Evolutionary conservation across 1,140 invertebrate genomes (phyloP).

Genomic region (Zaprionus inermis): DNA sequence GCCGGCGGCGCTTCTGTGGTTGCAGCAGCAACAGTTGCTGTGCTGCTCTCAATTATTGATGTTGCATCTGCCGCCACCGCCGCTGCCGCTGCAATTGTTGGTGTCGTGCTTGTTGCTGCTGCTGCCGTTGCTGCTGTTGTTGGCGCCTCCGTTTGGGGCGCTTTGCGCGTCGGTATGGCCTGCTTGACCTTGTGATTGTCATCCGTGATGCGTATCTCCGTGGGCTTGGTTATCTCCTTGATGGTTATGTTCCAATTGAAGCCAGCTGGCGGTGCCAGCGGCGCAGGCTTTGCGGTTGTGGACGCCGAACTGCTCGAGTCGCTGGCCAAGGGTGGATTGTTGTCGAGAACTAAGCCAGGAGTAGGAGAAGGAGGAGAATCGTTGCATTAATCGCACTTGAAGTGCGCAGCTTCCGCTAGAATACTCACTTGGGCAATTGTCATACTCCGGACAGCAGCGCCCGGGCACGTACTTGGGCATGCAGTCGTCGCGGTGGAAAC

Average conservation of each 20-base stretch:
- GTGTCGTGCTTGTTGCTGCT: constrained; percentile 21
- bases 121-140: constrained; percentile 16
- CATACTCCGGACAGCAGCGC: constrained; percentile 91
- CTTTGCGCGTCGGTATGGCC: constrained; percentile 61
- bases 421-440: constrained; percentile 89
- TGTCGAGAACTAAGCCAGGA: constrained; percentile 59
- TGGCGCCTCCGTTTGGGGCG: constrained; percentile 46
- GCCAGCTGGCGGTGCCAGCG: constrained; percentile 48
- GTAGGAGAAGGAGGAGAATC: neutral
- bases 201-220: constrained; percentile 82
- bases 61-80: neutral
- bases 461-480: constrained; percentile 88
- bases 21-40: constrained; percentile 35
- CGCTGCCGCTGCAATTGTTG: constrained; percentile 12
- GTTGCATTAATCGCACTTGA: neutral
- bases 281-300: constrained; percentile 42
- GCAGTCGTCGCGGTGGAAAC: constrained; percentile 90
- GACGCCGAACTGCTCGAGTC: constrained; percentile 43
- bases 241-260: constrained; percentile 82
- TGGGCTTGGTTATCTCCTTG: constrained; percentile 83
- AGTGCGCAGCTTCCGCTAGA: neutral
- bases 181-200: constrained; percentile 75
- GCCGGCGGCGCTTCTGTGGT: constrained; percentile 16
- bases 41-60: constrained; percentile 17
- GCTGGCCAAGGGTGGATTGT: constrained; percentile 60